A percentile compares a stretch with the other conserved stretches of the same genome.
Conservation (phyloP, 1,140 invertebrate genomes). For the Trichonephila inaurata region DNA sequence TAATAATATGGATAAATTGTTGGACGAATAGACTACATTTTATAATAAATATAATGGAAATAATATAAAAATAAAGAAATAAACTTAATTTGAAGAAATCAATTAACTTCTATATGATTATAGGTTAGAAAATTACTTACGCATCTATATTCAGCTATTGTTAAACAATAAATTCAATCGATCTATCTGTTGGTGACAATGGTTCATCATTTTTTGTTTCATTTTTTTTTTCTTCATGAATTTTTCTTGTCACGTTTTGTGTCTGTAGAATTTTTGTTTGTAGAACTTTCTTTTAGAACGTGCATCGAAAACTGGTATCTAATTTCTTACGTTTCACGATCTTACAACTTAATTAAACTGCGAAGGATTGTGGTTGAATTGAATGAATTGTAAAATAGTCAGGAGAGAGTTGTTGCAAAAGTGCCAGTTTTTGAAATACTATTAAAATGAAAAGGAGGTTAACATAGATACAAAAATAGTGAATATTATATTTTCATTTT, state of each 20-base stretch:
- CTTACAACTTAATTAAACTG: background rate
- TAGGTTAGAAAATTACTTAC: background rate
- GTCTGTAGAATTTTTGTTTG: conserved; percentile 8
- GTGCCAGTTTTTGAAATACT: no score
- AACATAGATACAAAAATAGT: no score
- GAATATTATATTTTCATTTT: no score
- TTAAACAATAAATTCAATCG: background rate
- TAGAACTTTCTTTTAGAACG: background rate
- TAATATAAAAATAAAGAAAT: no score
- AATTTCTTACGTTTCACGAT: background rate
- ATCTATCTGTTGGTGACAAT: background rate
- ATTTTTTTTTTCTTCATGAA: background rate
- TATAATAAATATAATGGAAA: no score
- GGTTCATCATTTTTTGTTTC: background rate
- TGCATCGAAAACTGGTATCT: background rate
- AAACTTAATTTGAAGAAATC: background rate
- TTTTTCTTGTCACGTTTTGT: conserved; percentile 26
- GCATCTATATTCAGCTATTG: background rate
- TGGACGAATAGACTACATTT: no score
- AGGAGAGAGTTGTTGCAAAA: no score
- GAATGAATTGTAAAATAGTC: no score
- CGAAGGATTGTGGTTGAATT: no score
- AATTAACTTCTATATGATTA: background rate
- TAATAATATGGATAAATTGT: no score
- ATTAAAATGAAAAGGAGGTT: no score